Evolutionary conservation across 2,113 vertebrate species (phyloP).

Genomic region (Gobius niger): DNA sequence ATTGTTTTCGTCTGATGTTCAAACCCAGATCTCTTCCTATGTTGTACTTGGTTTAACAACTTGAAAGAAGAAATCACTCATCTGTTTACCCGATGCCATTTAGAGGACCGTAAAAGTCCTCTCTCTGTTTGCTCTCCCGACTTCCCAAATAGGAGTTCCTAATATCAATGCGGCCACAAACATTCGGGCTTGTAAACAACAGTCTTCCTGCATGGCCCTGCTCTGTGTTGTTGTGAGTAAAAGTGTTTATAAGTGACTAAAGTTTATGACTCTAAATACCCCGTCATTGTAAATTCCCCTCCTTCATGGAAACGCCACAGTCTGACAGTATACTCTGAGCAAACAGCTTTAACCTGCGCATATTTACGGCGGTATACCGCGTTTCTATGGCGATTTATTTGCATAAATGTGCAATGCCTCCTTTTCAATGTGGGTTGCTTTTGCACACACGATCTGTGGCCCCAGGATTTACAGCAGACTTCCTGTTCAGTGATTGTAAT

Average conservation of each 20-base stretch:
- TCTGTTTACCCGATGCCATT: too few species aligned
- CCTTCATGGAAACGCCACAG: background rate
- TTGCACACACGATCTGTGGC: too few species aligned
- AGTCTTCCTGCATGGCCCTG: constrained; percentile 1
- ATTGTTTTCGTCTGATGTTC: background rate
- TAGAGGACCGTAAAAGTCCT: background rate
- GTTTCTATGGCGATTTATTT: background rate
- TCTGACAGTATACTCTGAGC: background rate
- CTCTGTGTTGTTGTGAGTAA: background rate
- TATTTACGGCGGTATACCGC: background rate
- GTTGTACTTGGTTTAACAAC: too few species aligned
- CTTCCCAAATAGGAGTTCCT: constrained; percentile 28
- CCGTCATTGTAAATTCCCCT: background rate
- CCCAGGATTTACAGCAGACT: constrained; percentile 26
- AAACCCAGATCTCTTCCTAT: too few species aligned
- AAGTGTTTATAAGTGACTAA: too few species aligned
- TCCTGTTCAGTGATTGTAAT: constrained; percentile 12
- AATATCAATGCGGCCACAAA: constrained; percentile 31
- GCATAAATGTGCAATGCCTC: constrained; percentile 8
- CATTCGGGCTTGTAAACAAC: constrained; percentile 32
- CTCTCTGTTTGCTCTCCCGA: constrained; percentile 37
- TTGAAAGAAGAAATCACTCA: too few species aligned
- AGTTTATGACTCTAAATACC: too few species aligned
- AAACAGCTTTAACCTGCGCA: too few species aligned
- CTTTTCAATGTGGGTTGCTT: constrained; percentile 13